A percentile compares a stretch with the other conserved stretches of the same genome.
These are phyloP conservation scores for Brachyhypopomus occidentalis DNA, from an alignment of 2,113 vertebrate genomes.

Conservation along the genomic window DNA sequence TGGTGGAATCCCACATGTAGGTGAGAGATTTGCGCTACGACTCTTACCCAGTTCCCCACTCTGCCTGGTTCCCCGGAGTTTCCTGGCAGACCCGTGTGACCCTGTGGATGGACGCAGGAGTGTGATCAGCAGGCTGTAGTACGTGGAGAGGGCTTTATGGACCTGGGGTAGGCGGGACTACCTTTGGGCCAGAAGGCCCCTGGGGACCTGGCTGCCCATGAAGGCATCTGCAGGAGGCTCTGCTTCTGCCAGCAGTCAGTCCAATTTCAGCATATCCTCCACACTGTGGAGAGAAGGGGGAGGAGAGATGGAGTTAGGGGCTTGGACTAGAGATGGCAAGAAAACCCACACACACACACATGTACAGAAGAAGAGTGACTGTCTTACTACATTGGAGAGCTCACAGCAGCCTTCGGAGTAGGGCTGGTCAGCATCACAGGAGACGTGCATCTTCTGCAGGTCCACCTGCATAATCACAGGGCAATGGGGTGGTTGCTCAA, in stretches of 20 bases:
- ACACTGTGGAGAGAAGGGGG: constrained; percentile 55
- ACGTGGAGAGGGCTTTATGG: background rate
- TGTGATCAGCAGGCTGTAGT: background rate
- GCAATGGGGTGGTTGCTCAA: background rate
- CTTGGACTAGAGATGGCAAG: background rate
- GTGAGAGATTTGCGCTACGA: constrained; percentile 21
- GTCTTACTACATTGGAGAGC: constrained; percentile 72
- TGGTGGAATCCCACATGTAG: background rate
- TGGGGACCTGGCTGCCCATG: constrained; percentile 67
- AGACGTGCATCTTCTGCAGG: constrained; percentile 76
- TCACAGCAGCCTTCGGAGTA: constrained; percentile 77
- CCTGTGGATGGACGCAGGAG: constrained; percentile 63
- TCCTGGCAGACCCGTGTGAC: constrained; percentile 74
- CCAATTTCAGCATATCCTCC: constrained; percentile 71
- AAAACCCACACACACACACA: background rate
- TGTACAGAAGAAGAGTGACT: constrained; percentile 5
- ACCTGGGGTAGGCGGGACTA: constrained; percentile 42
- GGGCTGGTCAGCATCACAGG: constrained; percentile 71
- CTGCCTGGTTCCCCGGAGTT: constrained; percentile 61
- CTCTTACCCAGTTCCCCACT: constrained; percentile 71
- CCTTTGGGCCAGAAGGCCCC: constrained; percentile 67
- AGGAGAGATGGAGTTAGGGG: background rate
- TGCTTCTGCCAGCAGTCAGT: constrained; percentile 64
- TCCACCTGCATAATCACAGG: constrained; percentile 63
- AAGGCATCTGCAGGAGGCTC: constrained; percentile 64